A percentile compares a stretch with the other conserved stretches of the same genome.
Evolutionary conservation across 2,113 vertebrate species (phyloP).

Genomic region (Eupsittula cactorum): DNA sequence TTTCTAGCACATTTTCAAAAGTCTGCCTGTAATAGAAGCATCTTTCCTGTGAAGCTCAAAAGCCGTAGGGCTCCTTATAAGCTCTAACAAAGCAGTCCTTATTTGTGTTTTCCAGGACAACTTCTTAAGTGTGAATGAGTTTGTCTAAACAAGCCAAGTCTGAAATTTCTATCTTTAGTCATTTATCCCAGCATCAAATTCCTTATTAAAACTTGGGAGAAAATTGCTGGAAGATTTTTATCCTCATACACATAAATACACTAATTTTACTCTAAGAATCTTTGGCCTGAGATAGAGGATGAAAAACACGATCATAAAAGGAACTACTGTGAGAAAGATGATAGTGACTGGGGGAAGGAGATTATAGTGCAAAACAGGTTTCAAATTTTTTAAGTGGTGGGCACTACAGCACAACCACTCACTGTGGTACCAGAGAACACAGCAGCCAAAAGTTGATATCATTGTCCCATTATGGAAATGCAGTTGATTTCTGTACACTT

Average conservation of each 20-base stretch:
- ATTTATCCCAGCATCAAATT: not conserved
- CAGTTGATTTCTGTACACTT: not conserved
- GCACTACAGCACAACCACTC: not conserved
- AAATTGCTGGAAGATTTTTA: not conserved
- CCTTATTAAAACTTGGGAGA: not conserved
- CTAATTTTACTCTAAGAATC: not conserved
- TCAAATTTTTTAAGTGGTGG: not conserved
- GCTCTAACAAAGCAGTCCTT: not conserved
- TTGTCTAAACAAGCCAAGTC: slow-evolving; percentile 7
- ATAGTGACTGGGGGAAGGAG: not conserved
- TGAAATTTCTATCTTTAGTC: not conserved
- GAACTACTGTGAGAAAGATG: not conserved
- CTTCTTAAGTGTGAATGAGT: not conserved
- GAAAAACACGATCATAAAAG: not conserved
- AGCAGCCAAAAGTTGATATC: not conserved
- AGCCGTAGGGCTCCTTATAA: not conserved
- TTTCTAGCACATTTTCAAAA: not conserved
- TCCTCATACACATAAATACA: not conserved
- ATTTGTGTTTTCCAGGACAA: not conserved
- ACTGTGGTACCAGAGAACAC: not conserved
- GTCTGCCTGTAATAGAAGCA: not conserved
- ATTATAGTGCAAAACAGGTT: not conserved
- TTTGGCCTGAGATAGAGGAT: not conserved
- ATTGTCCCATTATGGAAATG: not conserved
- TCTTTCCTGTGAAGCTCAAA: not conserved